Evolutionary conservation across 2,797 vertebrate species (phyloP), one percentile per base, ranked within the genome.

Genomic region (Tarsius wallacei): DNA sequence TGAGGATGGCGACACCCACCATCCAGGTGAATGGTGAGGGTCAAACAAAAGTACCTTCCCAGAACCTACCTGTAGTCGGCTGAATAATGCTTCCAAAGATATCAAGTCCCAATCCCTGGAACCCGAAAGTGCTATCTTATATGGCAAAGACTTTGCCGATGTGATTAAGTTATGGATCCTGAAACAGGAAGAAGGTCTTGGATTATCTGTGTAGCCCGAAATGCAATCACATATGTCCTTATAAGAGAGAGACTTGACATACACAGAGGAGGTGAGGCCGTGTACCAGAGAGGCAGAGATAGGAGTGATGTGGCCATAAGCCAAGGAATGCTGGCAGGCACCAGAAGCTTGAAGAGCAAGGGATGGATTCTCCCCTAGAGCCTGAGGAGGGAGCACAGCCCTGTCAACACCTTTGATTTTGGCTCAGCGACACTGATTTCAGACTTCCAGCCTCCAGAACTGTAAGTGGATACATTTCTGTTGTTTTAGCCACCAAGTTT

Each of bases 1-100:
- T 42, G 42, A 42, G 42, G 42, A 66, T 15, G n/a, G 28, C 57
- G 71, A 68, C 6, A 64, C 26, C n/a, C 24, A 8, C 11, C 55
- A 66, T 4, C 4, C 51, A 87, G 33, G 42, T 71, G 21, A 21
- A 49, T 36, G n/a, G 13, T 49, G 36, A 96, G 31, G 22, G 42
- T 93, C 85, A 86, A 88, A 81, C 9, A 26, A 64, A 93, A 93
- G 82, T 70, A 49, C 70, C 19, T 87, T 90, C 66, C 31, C 21
- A 81, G n/a, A 59, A 1, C 28, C 61, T 53, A 28, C 57, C 22
- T 57, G 5, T 19, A 87, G 85, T 26, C 63, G 15, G 19, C 57
- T 74, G 31, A 91, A 68, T 55, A 19, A 78, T 47, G n/a, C 9
- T 14, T 55, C 55, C 59, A 61, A 68, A 63, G 57, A 36, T 10